phyloP scores from a whole-genome alignment of 53 echinoderm and acorn worm genomes.

The Antedon mediterranea region DNA sequence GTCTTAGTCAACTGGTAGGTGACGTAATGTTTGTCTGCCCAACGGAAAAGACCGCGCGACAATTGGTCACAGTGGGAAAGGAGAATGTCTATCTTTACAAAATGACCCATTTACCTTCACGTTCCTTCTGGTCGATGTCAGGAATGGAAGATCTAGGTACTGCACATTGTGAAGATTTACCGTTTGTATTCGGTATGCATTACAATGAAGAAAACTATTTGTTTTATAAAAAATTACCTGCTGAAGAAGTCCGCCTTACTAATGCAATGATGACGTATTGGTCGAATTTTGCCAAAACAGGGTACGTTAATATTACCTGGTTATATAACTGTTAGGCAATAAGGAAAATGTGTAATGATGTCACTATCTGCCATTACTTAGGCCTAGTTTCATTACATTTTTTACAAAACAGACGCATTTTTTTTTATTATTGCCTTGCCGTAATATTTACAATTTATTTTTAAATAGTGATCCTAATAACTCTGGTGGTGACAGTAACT shows the following conservation, averaged over 20 bases:
- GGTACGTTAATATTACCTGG: not conserved
- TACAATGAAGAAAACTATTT: not conserved
- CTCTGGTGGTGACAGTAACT: not conserved
- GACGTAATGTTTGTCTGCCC: not conserved
- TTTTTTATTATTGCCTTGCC: too few species aligned
- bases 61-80: not conserved
- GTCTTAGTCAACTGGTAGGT: not conserved
- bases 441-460: too few species aligned
- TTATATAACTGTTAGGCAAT: too few species aligned
- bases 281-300: not conserved
- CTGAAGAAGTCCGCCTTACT: not conserved
- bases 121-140: not conserved
- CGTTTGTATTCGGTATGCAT: not conserved
- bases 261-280: not conserved
- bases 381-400: too few species aligned
- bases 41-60: not conserved
- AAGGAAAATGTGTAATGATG: too few species aligned
- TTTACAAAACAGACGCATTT: too few species aligned
- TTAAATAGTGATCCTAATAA: not conserved
- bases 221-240: not conserved
- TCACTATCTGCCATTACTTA: too few species aligned
- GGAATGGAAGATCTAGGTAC: not conserved
- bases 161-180: not conserved
- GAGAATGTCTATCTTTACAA: not conserved
- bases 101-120: not conserved